These are phyloP conservation scores for Deilephila elpenor DNA, from an alignment of 2,888 invertebrate genomes.

Conservation along the genomic window DNA sequence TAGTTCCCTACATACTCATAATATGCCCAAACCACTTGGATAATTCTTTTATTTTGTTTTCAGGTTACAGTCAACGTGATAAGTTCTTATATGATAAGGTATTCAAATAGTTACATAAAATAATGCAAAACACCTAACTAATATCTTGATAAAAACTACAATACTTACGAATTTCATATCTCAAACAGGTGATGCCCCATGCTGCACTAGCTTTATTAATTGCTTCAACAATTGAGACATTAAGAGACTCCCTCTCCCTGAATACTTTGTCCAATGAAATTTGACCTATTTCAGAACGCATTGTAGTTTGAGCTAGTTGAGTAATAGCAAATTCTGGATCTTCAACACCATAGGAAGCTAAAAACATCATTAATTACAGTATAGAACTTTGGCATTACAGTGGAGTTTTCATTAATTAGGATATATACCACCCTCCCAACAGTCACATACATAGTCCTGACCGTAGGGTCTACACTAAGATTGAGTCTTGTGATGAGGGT, in stretches of 20 bases:
- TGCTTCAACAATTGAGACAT: constrained; percentile 96
- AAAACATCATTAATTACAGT: constrained; percentile 33
- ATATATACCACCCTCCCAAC: too few species aligned
- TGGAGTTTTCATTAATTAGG: too few species aligned
- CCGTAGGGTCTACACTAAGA: too few species aligned
- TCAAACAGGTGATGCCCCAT: constrained; percentile 98
- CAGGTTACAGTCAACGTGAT: too few species aligned
- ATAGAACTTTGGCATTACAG: too few species aligned
- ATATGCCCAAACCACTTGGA: too few species aligned
- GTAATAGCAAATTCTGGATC: constrained; percentile 99
- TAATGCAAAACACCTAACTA: neutral
- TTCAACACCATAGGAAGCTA: constrained; percentile 98
- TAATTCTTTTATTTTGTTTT: too few species aligned
- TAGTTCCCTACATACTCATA: too few species aligned
- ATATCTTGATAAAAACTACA: constrained; percentile 5
- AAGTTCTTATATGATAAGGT: too few species aligned
- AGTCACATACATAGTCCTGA: too few species aligned
- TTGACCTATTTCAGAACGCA: constrained; percentile 99
- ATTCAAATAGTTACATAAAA: too few species aligned
- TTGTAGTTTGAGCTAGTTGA: constrained; percentile 99
- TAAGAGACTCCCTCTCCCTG: constrained; percentile 97
- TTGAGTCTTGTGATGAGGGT: too few species aligned
- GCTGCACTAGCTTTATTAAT: constrained; percentile 99
- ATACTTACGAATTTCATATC: constrained; percentile 86
- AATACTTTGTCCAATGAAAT: constrained; percentile 98